Evolutionary conservation across 2,797 vertebrate species (phyloP).

Genomic region (Phoebastria nigripes): DNA sequence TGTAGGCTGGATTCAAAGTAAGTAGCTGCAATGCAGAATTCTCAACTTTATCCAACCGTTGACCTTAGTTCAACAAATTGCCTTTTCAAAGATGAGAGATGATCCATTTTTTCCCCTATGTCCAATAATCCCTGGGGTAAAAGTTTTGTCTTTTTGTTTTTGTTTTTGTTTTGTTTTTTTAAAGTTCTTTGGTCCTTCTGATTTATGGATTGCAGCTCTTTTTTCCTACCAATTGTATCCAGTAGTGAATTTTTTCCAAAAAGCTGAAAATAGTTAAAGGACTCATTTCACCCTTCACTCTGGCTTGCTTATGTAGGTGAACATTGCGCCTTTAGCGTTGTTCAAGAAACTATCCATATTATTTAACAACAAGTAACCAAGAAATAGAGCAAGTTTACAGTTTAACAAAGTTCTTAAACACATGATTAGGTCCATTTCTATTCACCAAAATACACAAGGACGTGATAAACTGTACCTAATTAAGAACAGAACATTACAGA

Average conservation of each 20-base stretch:
- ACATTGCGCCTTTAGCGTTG: neutral
- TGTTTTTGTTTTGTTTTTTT: no score
- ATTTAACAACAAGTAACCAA: neutral
- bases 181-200: neutral
- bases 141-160: neutral
- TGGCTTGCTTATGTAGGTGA: neutral
- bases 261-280: neutral
- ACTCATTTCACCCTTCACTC: neutral
- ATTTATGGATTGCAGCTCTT: neutral
- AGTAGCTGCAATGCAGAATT: neutral
- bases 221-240: neutral
- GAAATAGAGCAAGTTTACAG: neutral
- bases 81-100: neutral
- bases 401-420: neutral
- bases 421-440: neutral
- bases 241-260: neutral
- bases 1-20: neutral
- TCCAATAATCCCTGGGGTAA: neutral
- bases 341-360: neutral
- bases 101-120: neutral
- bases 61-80: neutral
- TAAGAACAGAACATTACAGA: neutral
- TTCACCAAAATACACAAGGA: neutral
- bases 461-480: neutral
- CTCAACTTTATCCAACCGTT: neutral